These are phyloP conservation scores for Myiopsitta monachus DNA, from an alignment of 2,113 vertebrate species.

Conservation along the genomic window DNA sequence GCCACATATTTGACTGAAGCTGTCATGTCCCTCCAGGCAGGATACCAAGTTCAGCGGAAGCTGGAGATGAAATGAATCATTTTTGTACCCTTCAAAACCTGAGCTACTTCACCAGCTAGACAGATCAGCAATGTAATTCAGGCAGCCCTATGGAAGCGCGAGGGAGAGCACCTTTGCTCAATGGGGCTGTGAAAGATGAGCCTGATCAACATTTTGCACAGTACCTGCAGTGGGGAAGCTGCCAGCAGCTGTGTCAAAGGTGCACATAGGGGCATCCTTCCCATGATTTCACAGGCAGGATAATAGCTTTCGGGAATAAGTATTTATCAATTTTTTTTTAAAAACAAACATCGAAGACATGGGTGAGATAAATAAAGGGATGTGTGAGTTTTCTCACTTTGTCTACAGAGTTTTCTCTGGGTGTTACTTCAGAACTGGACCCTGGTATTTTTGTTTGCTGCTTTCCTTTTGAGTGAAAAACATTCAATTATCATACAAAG, in stretches of 20 bases:
- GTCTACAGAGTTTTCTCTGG: background rate
- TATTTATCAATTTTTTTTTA: background rate
- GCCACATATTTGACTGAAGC: background rate
- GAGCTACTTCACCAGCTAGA: background rate
- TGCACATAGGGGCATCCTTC: background rate
- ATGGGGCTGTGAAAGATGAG: background rate
- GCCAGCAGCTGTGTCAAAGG: background rate
- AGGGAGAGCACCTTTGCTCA: background rate
- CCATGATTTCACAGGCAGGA: background rate
- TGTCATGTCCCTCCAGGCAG: background rate
- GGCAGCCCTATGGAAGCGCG: background rate
- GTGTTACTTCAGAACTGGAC: background rate
- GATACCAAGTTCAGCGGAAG: background rate
- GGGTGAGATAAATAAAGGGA: background rate
- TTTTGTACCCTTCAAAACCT: background rate
- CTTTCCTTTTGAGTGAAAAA: background rate
- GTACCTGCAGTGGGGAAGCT: accelerated
- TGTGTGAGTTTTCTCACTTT: background rate
- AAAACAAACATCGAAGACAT: background rate
- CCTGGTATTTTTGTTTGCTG: background rate
- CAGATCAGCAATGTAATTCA: background rate
- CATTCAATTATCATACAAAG: background rate
- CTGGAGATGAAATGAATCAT: background rate
- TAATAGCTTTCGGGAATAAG: background rate
- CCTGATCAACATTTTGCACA: background rate